phyloP scores from a whole-genome alignment of 2,888 invertebrate species.

The Anagyrus pseudococci region DNA sequence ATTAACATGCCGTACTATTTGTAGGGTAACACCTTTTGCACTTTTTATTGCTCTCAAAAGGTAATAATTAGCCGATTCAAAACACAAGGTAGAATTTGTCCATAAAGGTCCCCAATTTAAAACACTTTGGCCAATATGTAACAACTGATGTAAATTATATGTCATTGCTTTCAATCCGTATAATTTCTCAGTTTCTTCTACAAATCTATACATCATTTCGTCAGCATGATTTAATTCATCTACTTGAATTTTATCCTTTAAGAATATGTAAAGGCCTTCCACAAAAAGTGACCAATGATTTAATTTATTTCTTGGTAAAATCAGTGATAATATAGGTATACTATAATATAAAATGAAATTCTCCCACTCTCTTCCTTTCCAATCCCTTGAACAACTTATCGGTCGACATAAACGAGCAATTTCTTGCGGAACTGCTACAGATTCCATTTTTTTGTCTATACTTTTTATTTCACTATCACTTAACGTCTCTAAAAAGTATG shows the following conservation, averaged over 20 bases:
- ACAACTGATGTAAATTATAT: not conserved
- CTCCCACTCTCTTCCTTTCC: conserved; percentile 18
- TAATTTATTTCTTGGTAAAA: not conserved
- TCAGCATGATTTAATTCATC: conserved; percentile 18
- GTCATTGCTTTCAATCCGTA: conserved; percentile 1
- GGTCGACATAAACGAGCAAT: conserved; percentile 7
- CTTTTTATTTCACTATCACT: not conserved
- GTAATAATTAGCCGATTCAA: not conserved
- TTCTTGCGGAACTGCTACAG: conserved; percentile 15
- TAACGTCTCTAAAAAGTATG: not conserved
- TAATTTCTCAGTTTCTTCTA: conserved; percentile 8
- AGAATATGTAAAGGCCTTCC: conserved; percentile 23
- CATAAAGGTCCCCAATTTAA: not conserved
- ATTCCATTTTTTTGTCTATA: conserved; percentile 2
- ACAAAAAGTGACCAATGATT: conserved; percentile 25
- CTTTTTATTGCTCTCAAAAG: not conserved
- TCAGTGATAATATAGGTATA: not conserved
- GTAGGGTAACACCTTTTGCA: not conserved
- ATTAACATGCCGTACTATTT: not conserved
- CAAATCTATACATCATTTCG: conserved; percentile 20
- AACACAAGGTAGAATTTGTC: not conserved
- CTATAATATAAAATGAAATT: conserved; percentile 17
- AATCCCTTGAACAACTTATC: not conserved
- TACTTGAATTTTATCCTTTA: conserved; percentile 1
- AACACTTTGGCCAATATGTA: not conserved